phyloP scores from a whole-genome alignment of 2,888 invertebrate species.

The Diachrysia chrysitis region DNA sequence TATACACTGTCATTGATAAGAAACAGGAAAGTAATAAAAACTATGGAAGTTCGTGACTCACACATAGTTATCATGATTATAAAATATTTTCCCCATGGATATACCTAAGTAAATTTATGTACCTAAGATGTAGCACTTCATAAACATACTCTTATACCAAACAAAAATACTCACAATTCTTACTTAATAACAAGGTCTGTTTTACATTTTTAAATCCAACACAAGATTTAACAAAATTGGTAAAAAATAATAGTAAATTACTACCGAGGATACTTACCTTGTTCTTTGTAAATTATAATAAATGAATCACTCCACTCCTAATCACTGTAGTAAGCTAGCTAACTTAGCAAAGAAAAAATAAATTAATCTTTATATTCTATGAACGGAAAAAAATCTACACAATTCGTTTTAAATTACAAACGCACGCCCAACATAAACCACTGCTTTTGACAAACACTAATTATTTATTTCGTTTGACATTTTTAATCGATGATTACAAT shows the following conservation, averaged over 20 bases:
- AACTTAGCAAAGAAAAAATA: slow-evolving; percentile 21
- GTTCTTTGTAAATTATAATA: slow-evolving; percentile 38
- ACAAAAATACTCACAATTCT: too few species aligned
- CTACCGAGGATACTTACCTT: slow-evolving; percentile 45
- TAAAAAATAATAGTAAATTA: neutral
- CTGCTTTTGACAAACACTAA: slow-evolving; percentile 39
- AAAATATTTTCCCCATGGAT: neutral
- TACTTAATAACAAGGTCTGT: neutral
- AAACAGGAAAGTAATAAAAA: neutral
- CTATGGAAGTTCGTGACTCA: neutral
- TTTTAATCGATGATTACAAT: neutral
- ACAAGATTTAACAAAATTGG: neutral
- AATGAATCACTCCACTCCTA: slow-evolving; percentile 27
- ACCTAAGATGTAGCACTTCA: neutral
- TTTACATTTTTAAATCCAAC: neutral
- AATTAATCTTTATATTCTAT: slow-evolving; percentile 26
- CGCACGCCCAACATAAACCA: slow-evolving; percentile 48
- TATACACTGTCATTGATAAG: neutral
- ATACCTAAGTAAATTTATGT: neutral
- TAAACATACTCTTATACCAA: too few species aligned
- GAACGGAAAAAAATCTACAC: slow-evolving; percentile 33
- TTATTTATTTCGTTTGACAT: slow-evolving; percentile 25
- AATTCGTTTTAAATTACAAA: slow-evolving; percentile 47
- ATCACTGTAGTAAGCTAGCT: slow-evolving; percentile 23
- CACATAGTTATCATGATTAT: neutral